A percentile compares a stretch with the other conserved stretches of the same genome.
These are phyloP conservation scores for Belgica antarctica DNA, from an alignment of 2,888 invertebrate species.

Conservation along the genomic window DNA sequence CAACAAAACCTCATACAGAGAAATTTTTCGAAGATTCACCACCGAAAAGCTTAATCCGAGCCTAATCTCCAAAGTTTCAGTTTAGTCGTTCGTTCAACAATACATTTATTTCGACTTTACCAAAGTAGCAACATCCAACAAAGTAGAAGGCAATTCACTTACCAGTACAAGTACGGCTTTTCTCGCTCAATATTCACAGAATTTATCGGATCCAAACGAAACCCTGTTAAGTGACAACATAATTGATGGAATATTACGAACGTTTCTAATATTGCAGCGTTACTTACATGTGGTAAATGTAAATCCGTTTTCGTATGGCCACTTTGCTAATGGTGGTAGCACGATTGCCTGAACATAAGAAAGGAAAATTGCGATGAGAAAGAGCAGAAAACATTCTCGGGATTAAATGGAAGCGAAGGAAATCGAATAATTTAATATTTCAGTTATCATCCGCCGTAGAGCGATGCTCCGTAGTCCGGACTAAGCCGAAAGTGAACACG, in stretches of 20 bases:
- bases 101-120: too few species aligned
- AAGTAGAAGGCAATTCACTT: constrained; percentile 52
- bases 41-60: too few species aligned
- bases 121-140: neutral
- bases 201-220: constrained; percentile 96
- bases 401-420: constrained; percentile 15
- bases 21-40: too few species aligned
- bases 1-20: too few species aligned
- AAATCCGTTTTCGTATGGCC: constrained; percentile 99
- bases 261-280: too few species aligned
- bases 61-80: too few species aligned
- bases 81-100: too few species aligned
- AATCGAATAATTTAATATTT: constrained; percentile 43
- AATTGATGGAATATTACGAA: too few species aligned
- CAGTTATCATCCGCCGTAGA: constrained; percentile 36
- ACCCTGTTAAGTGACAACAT: too few species aligned
- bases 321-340: constrained; percentile 93
- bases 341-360: constrained; percentile 98
- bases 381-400: neutral
- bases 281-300: constrained; percentile 99
- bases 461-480: neutral
- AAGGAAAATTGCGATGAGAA: constrained; percentile 11
- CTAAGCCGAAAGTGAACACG: neutral
- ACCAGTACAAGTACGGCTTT: constrained; percentile 98
- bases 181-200: constrained; percentile 98